phyloP scores from a whole-genome alignment of 1,140 invertebrate genomes.

The Aphaenogaster ashmeadi region DNA sequence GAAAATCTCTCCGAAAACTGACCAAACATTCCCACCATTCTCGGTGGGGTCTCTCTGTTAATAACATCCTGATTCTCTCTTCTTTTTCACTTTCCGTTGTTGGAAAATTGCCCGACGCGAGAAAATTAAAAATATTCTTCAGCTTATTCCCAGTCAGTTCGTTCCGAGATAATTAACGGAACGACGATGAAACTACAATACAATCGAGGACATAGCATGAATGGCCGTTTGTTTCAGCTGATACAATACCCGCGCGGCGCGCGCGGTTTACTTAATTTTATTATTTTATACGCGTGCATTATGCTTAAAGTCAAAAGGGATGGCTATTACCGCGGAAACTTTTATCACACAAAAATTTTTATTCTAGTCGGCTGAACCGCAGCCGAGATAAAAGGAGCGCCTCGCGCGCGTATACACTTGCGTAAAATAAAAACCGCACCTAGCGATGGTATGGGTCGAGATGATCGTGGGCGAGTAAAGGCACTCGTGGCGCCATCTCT shows the following conservation, averaged over 20 bases:
- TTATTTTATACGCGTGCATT: constrained; percentile 22
- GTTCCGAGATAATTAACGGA: constrained; percentile 18
- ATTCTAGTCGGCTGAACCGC: background rate
- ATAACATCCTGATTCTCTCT: background rate
- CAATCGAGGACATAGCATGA: background rate
- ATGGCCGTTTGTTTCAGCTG: constrained; percentile 25
- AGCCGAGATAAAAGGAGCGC: background rate
- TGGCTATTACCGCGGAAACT: background rate
- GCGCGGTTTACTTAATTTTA: background rate
- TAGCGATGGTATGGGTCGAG: background rate
- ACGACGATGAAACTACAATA: background rate
- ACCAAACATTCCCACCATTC: background rate
- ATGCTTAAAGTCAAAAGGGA: constrained; percentile 10
- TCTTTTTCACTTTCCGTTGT: background rate
- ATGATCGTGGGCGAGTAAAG: background rate
- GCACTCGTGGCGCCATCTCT: constrained; percentile 27
- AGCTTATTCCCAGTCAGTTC: constrained; percentile 1
- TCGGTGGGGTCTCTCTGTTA: background rate
- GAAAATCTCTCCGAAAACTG: constrained; percentile 20
- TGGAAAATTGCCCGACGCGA: background rate
- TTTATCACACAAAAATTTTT: constrained; percentile 25
- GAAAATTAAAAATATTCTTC: background rate
- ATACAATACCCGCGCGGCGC: background rate
- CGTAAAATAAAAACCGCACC: constrained; percentile 29
- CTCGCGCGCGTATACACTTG: background rate